Evolutionary conservation across 2,888 invertebrate species (phyloP), one percentile per base, ranked within the genome.

Genomic region (Argynnis bischoffii): DNA sequence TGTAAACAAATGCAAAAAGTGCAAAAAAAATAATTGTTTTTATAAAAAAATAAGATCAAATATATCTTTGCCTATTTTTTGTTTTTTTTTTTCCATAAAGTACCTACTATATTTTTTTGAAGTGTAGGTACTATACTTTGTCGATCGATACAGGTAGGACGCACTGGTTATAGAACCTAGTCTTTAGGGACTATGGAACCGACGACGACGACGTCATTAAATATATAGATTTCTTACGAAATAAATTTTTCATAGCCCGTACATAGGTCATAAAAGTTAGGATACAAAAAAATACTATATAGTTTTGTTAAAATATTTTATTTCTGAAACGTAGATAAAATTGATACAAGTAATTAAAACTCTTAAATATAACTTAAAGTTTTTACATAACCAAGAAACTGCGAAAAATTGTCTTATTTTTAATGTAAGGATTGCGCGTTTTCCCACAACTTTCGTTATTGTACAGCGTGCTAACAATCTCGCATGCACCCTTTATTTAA

Each of bases 291-390:
- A 71, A 71, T 67, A 65, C n/a, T 35, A 66, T 35, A 69, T 70
- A 55, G 77, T 87, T 90, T 91, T 88, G 90, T 91, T 91, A 92
- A 91, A 92, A 90, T 91, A 90, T 89, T 92, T 89, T 91, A 92
- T 91, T 92, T 91, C 87, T 90, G 92, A 92, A 92, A 91, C 92
- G 90, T 92, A 92, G 91, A 92, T 92, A 92, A 92, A 92, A 92
- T 91, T 86, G 91, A 91, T 92, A 92, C 91, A 92, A 90, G 90
- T 92, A 91, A 90, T 91, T 91, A 89, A 91, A 92, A 89, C 88
- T 89, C 91, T 91, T 92, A 91, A 79, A 89, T 82, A 87, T 87
- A 88, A 90, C 90, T 89, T 90, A 90, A 83, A 81, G 82, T 86
- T 85, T 89, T 89, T 88, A 89, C 85, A 89, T 84, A 88, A 85